Base-by-base conservation (phyloP, 2,888 invertebrate species). In the Netelia melanura region DNA sequence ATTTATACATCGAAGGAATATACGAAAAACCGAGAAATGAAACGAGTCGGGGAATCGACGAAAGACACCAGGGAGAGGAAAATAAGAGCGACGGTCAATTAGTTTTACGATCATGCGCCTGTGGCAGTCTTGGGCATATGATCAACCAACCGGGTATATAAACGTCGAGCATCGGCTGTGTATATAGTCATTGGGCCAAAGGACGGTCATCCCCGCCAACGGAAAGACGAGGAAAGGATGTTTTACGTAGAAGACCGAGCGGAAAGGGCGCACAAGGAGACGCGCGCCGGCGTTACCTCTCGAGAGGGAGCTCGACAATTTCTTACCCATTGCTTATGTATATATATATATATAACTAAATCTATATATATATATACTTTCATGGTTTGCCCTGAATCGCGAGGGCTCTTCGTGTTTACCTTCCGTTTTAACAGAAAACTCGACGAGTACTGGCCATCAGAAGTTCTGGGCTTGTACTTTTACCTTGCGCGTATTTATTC, bases 401-500 rank as follows among this genome's bases (percentile, higher is more conserved):
- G 52, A 43, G 25, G 14, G 76, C 23, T 80, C 67, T 76, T 84
- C 76, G 84, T 84, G 84, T 76, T 84, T 84, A 80, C 84, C 84
- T 80, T 84, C 76, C 80, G 65, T 80, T 84, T 80, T 65, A 62
- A 30, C 72, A 75, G 74, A 75, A 58, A 79, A 74, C 25, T 68
- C 56, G 44, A 79, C 54, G 62, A 56, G 74, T 61, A 61, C 75
- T 61, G 61, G 65, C 65, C 65, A 61, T 79, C 72, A 17, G 74
- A 65, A 74, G 68, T 56, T 77, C 64, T 48, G 58, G 30, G 78
- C 78, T 61, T 71, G 79, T 74, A 74, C 70, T 75, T 70, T 61
- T 74, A 38, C 65, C 65, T 54, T 64, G 67, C 43, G 76, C 65
- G 79, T 76, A 62, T 72, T 48, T 68, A 58, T 72, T 80, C n/a